Percentiles rank a stretch among this genome's conserved stretches.
Evolutionary conservation across 2,113 vertebrate species (phyloP).

Genomic region (Rafetus swinhoei): DNA sequence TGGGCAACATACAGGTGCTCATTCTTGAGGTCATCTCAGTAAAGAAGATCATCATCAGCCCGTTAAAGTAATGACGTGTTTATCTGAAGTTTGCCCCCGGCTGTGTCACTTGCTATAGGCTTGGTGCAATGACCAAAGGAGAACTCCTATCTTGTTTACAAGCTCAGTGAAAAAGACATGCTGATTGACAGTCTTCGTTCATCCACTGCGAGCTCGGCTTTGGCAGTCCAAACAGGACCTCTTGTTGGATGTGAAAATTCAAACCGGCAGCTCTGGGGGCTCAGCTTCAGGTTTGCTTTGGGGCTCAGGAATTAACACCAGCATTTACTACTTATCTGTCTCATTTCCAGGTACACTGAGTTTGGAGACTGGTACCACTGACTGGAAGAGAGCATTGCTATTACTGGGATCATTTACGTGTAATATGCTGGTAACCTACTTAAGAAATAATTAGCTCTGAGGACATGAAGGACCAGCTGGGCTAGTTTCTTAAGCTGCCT

Average conservation of each 20-base stretch:
- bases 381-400: constrained; percentile 37
- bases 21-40: neutral
- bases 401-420: constrained; percentile 46
- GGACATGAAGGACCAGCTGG: constrained; percentile 46
- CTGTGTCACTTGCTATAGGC: constrained; percentile 11
- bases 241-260: neutral
- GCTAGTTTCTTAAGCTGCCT: constrained; percentile 42
- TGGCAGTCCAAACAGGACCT: neutral
- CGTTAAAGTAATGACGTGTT: neutral
- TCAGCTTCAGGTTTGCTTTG: neutral
- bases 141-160: neutral
- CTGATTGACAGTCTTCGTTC: neutral
- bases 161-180: constrained; percentile 24
- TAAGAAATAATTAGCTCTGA: constrained; percentile 59
- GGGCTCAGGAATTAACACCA: constrained; percentile 11
- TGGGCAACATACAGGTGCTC: neutral
- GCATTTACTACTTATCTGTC: constrained; percentile 17
- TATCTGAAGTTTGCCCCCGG: neutral
- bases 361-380: constrained; percentile 35
- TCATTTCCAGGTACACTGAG: constrained; percentile 41
- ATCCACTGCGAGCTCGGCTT: constrained; percentile 36
- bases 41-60: neutral
- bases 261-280: neutral
- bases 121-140: neutral
- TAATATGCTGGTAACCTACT: constrained; percentile 34